Evolutionary conservation across 2,888 invertebrate species (phyloP).

Genomic region (Ernsta delagoae): DNA sequence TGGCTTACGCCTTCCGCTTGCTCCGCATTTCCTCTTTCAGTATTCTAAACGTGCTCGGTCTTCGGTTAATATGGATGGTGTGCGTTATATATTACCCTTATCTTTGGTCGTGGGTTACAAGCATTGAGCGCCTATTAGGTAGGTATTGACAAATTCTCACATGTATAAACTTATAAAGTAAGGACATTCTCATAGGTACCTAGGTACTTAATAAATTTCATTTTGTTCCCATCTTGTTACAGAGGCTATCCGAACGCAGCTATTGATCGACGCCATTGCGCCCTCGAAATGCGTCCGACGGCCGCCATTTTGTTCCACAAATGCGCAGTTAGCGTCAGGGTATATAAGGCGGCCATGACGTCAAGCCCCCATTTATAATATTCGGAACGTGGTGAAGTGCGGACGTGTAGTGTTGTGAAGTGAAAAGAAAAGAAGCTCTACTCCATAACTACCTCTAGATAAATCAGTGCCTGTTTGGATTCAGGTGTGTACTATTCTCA

Average conservation of each 20-base stretch:
- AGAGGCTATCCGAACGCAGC: conserved; percentile 24
- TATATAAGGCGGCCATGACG: conserved; percentile 71
- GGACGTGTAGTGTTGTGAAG: conserved; percentile 69
- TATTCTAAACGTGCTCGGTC: too few relatives aligned
- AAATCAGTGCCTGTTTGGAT: conserved; percentile 73
- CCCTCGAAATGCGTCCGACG: conserved; percentile 43
- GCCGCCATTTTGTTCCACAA: conserved; percentile 70
- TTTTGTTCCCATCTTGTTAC: conserved; percentile 2
- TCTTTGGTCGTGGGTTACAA: too few relatives aligned
- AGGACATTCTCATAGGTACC: too few relatives aligned
- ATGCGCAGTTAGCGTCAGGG: conserved; percentile 63
- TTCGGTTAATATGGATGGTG: too few relatives aligned
- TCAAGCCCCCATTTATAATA: conserved; percentile 60
- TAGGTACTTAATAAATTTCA: too few relatives aligned
- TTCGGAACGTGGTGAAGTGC: conserved; percentile 57
- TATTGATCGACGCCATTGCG: conserved; percentile 47
- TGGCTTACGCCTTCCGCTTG: too few relatives aligned
- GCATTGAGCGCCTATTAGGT: too few relatives aligned
- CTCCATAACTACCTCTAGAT: conserved; percentile 48
- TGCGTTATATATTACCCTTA: too few relatives aligned
- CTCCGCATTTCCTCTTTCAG: too few relatives aligned
- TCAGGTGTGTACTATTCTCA: conserved; percentile 74
- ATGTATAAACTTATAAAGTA: too few relatives aligned
- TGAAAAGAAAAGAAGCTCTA: conserved; percentile 45
- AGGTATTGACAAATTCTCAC: too few relatives aligned